A percentile compares a stretch with the other conserved stretches of the same genome.
These are phyloP conservation scores for Nycticorax nycticorax DNA, from an alignment of 2,113 vertebrate genomes.

Conservation along the genomic window DNA sequence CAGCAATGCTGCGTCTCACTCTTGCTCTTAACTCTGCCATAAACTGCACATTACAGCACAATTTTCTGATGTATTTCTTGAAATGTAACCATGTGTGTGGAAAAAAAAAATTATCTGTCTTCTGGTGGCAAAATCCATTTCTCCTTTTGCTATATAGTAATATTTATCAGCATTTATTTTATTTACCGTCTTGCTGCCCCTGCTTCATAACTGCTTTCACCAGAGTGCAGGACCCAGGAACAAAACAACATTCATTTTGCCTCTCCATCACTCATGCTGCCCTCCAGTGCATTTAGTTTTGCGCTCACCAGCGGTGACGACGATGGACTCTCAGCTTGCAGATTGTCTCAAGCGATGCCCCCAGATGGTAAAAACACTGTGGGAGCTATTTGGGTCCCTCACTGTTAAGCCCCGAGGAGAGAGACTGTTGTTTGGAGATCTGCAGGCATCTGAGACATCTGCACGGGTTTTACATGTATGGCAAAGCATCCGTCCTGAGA, in stretches of 20 bases:
- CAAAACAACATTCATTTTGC: background rate
- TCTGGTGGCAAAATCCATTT: slow-evolving; percentile 28
- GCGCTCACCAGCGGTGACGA: background rate
- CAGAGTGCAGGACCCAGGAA: background rate
- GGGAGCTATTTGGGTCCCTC: background rate
- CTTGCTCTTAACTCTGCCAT: background rate
- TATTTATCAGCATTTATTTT: background rate
- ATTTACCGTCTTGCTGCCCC: background rate
- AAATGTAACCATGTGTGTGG: background rate
- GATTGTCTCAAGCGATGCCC: background rate
- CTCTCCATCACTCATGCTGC: background rate
- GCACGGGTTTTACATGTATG: background rate
- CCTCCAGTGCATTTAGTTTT: background rate
- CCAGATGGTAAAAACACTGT: background rate
- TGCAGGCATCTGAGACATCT: background rate
- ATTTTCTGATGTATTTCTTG: background rate
- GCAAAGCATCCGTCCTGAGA: background rate
- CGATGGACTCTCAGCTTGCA: background rate
- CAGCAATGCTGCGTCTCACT: background rate
- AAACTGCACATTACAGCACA: background rate
- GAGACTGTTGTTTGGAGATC: background rate
- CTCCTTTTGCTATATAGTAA: background rate
- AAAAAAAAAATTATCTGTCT: background rate
- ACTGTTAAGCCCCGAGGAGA: background rate
- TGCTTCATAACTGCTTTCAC: background rate